Percentiles rank a stretch among this genome's conserved stretches.
These are phyloP conservation scores for Etheostoma spectabile DNA, from an alignment of 2,113 vertebrate genomes.

Conservation along the genomic window DNA sequence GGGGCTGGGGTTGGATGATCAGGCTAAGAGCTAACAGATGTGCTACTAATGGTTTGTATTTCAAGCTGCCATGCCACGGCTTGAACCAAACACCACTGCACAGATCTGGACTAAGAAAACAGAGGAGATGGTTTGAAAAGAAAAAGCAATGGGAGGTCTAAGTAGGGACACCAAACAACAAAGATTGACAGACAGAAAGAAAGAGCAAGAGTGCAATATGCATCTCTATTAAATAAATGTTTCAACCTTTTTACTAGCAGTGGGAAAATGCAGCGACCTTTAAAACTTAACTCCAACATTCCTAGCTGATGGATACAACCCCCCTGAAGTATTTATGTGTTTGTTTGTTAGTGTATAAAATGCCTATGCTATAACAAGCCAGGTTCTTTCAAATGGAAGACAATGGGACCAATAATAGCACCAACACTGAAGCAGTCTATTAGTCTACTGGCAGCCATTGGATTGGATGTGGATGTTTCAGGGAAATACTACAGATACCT, in stretches of 20 bases:
- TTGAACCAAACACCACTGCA: constrained; percentile 6
- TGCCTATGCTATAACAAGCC: neutral
- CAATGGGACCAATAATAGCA: constrained; percentile 30
- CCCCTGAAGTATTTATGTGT: constrained; percentile 1
- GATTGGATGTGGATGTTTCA: constrained; percentile 4
- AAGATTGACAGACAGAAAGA: neutral
- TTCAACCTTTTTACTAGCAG: neutral
- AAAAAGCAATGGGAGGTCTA: neutral
- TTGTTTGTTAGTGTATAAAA: neutral
- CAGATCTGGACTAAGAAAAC: neutral
- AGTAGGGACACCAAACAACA: neutral
- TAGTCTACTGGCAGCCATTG: neutral
- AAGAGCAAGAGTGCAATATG: constrained; percentile 1
- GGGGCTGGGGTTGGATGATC: constrained; percentile 41
- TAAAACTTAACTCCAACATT: constrained; percentile 1
- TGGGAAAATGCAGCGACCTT: constrained; percentile 21
- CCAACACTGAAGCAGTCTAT: constrained; percentile 25
- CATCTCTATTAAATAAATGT: constrained; percentile 1
- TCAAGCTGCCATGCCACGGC: constrained; percentile 44
- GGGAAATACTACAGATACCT: neutral
- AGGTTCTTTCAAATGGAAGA: constrained; percentile 35
- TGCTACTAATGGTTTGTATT: constrained; percentile 51
- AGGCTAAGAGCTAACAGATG: constrained; percentile 66
- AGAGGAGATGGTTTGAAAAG: constrained; percentile 3
- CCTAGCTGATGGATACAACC: neutral